Conservation (phyloP, 2,113 vertebrate genomes). For the Aspidoscelis tigris region DNA sequence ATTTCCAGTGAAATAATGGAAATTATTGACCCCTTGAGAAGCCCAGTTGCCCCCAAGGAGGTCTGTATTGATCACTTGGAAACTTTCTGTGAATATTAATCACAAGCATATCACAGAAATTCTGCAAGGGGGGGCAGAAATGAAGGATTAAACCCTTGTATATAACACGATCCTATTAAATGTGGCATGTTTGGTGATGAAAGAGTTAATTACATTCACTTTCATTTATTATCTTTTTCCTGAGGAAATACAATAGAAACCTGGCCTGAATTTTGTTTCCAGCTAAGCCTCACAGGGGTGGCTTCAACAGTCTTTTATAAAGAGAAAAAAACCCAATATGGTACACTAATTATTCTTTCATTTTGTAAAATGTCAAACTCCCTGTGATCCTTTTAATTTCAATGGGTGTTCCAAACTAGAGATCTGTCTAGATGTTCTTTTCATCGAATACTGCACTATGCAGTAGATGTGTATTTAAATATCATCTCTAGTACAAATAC, state of each 20-base stretch:
- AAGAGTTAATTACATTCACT: conserved; percentile 47
- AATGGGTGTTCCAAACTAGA: conserved; percentile 76
- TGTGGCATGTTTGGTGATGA: not conserved
- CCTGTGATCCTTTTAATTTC: conserved; percentile 82
- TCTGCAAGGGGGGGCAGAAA: not conserved
- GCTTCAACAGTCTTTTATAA: conserved; percentile 73
- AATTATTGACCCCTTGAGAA: too few relatives aligned
- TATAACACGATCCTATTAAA: not conserved
- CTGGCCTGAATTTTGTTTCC: conserved; percentile 66
- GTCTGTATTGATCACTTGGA: too few relatives aligned
- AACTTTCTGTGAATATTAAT: too few relatives aligned
- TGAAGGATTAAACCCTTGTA: not conserved
- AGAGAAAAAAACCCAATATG: conserved; percentile 68
- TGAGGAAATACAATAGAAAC: conserved; percentile 61
- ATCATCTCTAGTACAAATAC: conserved; percentile 44
- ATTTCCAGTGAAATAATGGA: too few relatives aligned
- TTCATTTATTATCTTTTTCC: conserved; percentile 46
- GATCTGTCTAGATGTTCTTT: conserved; percentile 71
- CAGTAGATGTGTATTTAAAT: conserved; percentile 63
- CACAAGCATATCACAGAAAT: too few relatives aligned
- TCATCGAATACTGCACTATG: conserved; percentile 65
- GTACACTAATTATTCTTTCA: conserved; percentile 78
- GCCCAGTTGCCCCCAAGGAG: too few relatives aligned
- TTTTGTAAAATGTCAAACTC: conserved; percentile 83
- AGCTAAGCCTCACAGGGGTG: conserved; percentile 70